A percentile compares a stretch with the other conserved stretches of the same genome.
These are phyloP conservation scores for Hypsopygia costalis DNA, from an alignment of 2,888 invertebrate genomes.

Conservation along the genomic window DNA sequence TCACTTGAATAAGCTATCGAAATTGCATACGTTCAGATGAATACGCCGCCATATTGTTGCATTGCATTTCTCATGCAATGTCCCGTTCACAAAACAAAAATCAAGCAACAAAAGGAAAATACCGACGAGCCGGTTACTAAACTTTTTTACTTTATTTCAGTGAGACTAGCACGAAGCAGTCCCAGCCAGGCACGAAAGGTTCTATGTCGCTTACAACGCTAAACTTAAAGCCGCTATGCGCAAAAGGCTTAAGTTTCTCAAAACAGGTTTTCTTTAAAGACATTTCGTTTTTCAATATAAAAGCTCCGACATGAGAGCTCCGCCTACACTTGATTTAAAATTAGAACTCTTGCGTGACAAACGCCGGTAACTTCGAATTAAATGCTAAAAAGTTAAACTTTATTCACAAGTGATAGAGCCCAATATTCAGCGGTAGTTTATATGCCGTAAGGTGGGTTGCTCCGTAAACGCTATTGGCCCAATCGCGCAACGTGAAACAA, in stretches of 20 bases:
- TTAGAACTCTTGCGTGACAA: conserved; percentile 80
- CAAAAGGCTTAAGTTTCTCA: conserved; percentile 78
- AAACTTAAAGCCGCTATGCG: conserved; percentile 67
- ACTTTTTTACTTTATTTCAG: conserved; percentile 77
- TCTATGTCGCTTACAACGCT: conserved; percentile 56
- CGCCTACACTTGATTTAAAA: conserved; percentile 81
- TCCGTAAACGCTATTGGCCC: conserved; percentile 77
- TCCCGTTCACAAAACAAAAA: conserved; percentile 75
- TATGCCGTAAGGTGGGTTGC: conserved; percentile 76
- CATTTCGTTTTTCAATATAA: conserved; percentile 78
- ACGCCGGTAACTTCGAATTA: conserved; percentile 76
- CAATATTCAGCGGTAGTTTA: conserved; percentile 71
- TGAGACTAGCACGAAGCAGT: conserved; percentile 41
- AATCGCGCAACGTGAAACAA: conserved; percentile 73
- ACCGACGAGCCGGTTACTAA: conserved; percentile 77
- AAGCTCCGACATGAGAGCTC: conserved; percentile 72
- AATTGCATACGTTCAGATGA: conserved; percentile 47
- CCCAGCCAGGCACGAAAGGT: conserved; percentile 45
- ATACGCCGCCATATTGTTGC: conserved; percentile 71
- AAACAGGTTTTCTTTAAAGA: conserved; percentile 77
- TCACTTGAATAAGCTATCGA: conserved; percentile 41
- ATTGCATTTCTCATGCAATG: conserved; percentile 78
- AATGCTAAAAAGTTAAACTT: conserved; percentile 77
- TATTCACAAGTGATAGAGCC: conserved; percentile 70
- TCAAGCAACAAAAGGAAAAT: conserved; percentile 74